Conservation (phyloP, 30 jellyfish, hydroid and myxozoan species). For the Haliclystus octoradiatus region DNA sequence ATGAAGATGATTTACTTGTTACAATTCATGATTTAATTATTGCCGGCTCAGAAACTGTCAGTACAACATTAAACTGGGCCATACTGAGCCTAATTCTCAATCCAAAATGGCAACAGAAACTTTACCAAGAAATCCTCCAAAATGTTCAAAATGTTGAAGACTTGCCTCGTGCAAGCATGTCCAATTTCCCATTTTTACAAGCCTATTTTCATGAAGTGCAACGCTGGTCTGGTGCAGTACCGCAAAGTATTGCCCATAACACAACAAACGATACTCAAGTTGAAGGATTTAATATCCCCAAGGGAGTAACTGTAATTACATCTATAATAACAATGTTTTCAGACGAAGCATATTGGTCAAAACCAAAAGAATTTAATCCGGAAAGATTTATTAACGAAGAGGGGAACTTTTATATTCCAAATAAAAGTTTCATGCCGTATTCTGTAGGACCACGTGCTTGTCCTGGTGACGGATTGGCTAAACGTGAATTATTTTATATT, state of each 20-base stretch:
- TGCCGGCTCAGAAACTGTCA: conserved; percentile 55
- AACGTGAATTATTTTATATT: conserved; percentile 32
- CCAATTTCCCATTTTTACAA: conserved; percentile 31
- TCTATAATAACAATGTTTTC: conserved; percentile 24
- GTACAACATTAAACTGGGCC: conserved; percentile 55
- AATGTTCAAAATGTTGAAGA: conserved; percentile 3
- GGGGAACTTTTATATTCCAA: conserved; percentile 37
- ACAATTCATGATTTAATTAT: conserved; percentile 42
- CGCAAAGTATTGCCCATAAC: conserved; percentile 42
- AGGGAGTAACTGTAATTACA: conserved; percentile 30
- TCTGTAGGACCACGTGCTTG: conserved; percentile 55
- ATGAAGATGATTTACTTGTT: conserved; percentile 21
- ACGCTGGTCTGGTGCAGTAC: conserved; percentile 34
- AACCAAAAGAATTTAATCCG: conserved; percentile 42
- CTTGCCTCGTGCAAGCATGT: conserved; percentile 14
- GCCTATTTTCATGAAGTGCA: conserved; percentile 41
- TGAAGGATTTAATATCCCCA: conserved; percentile 33
- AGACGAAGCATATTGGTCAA: conserved; percentile 36
- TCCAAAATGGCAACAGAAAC: conserved; percentile 39
- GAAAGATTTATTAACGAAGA: conserved; percentile 42
- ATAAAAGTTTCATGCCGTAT: conserved; percentile 40
- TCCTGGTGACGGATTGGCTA: conserved; percentile 54
- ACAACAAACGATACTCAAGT: conserved; percentile 33
- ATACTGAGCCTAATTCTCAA: conserved; percentile 6
- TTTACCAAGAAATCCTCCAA: conserved; percentile 7